Percentiles rank a stretch among this genome's conserved stretches.
Evolutionary conservation across 35 echinoderm and acorn worm species (phyloP).

Genomic region (Stichopus chloronotus): DNA sequence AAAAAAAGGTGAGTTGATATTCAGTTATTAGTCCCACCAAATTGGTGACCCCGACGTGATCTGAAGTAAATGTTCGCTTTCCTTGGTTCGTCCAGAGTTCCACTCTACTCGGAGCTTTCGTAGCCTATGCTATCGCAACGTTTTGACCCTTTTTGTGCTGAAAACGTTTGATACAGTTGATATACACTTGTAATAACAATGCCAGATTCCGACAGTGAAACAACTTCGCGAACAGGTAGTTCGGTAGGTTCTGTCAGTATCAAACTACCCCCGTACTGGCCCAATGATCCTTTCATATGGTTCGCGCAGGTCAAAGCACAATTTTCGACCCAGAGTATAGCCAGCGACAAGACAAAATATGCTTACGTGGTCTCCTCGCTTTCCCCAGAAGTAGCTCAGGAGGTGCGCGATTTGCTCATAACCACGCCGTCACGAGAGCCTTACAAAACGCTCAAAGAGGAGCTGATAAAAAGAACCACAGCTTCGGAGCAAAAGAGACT

Average conservation of each 20-base stretch:
- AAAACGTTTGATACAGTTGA: too few species aligned
- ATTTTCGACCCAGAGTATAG: background rate
- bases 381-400: background rate
- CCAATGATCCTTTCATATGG: conserved; percentile 24
- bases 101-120: too few species aligned
- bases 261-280: conserved; percentile 43
- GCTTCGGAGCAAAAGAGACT: conserved; percentile 12
- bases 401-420: background rate
- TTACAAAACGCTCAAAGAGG: background rate
- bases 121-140: too few species aligned
- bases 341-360: background rate
- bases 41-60: too few species aligned
- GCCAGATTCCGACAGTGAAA: too few species aligned
- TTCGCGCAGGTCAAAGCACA: background rate
- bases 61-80: too few species aligned
- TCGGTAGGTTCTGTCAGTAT: conserved; percentile 14
- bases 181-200: too few species aligned
- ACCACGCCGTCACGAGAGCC: background rate
- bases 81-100: too few species aligned
- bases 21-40: too few species aligned
- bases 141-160: too few species aligned
- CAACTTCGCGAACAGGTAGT: too few species aligned
- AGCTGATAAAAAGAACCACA: background rate
- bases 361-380: background rate
- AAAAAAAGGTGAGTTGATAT: too few species aligned